A percentile compares a stretch with the other conserved stretches of the same genome.
Conservation (phyloP, 2,113 vertebrate genomes). For the Glaucidium brasilianum region DNA sequence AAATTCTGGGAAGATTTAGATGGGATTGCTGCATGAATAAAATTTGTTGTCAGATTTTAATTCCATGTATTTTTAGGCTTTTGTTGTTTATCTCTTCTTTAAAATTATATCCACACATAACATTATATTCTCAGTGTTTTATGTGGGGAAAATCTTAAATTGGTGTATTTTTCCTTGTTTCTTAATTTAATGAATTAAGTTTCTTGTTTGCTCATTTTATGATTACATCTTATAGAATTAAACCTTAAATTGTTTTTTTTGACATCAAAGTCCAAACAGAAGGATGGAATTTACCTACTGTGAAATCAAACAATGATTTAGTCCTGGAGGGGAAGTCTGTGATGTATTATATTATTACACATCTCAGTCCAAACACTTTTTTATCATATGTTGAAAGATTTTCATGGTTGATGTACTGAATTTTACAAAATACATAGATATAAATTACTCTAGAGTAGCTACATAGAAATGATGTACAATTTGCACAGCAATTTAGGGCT, state of each 20-base stretch:
- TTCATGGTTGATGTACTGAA: not conserved
- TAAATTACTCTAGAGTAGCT: not conserved
- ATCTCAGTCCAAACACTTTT: not conserved
- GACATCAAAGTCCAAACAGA: not conserved
- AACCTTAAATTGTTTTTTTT: not conserved
- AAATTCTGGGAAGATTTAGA: not conserved
- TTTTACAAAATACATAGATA: not conserved
- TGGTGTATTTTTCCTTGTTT: not conserved
- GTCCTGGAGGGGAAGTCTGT: not conserved
- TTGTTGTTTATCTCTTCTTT: not conserved
- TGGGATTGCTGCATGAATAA: not conserved
- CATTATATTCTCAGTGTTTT: not conserved
- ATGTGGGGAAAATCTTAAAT: not conserved
- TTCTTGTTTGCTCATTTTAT: not conserved
- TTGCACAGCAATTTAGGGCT: not conserved
- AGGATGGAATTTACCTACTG: conserved; percentile 27
- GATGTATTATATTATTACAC: not conserved
- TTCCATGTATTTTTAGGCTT: not conserved
- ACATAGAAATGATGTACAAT: not conserved
- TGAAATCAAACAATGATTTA: not conserved
- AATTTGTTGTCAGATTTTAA: not conserved
- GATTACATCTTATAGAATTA: not conserved
- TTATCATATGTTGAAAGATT: not conserved
- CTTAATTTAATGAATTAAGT: not conserved
- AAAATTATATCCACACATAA: not conserved